Evolutionary conservation across 1,140 invertebrate species (phyloP), one percentile per base, ranked within the genome.

Genomic region (Orius insidiosus): DNA sequence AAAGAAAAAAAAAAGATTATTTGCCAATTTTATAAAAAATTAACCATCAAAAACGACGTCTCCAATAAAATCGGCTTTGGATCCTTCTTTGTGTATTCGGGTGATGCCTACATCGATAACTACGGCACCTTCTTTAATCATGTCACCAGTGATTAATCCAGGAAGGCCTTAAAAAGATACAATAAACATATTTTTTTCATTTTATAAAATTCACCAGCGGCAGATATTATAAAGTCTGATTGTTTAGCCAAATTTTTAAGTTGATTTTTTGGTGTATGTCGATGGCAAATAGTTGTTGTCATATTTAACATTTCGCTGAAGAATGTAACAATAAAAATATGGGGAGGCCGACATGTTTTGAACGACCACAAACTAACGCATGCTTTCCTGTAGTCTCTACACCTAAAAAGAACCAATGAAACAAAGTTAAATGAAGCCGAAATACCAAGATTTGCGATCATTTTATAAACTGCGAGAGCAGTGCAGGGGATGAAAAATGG

Each of bases 21-120:
- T n/a, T n/a, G n/a, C n/a, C n/a, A 24, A 24, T 4, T 24, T 7
- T 3, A 24, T 3, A 24, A 24, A 24, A 24, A 24, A 24, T 24
- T 24, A 24, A 76, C 76, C 70, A 45, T 87, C 76, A 68, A 77
- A 93, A 59, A 90, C 80, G 8, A 88, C 83, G 64, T 93, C 88
- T 5, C 87, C 88, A 13, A 88, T 80, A n/a, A 89, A 63, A 61
- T 74, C 76, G 6, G 65, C 70, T 56, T 78, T 79, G 2, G 70
- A 66, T 49, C 69, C 58, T 24, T 68, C 60, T 48, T 74, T 70
- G 19, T 67, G 68, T 5, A 88, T 64, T 55, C 79, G 69, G 1
- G 75, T 85, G 40, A 92, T 86, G 11, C 86, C 86, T 50, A 92
- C 81, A 64, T 92, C 87, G 50, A 92, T 87, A 13, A 92, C 64